phyloP scores from a whole-genome alignment of 2,888 invertebrate genomes.

The Cephus nigrinus region DNA sequence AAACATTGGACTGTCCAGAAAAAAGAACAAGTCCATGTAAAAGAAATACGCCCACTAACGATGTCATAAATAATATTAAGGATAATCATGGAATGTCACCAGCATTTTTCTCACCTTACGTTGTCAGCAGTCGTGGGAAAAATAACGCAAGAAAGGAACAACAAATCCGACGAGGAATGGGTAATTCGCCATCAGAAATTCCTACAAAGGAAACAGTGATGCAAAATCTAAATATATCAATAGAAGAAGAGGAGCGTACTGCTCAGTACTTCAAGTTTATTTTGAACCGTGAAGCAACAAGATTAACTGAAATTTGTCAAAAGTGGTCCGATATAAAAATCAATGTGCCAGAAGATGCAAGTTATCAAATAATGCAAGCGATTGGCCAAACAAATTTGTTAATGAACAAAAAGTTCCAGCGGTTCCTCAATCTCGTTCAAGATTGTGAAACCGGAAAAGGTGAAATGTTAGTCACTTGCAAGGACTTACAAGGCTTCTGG shows the following conservation, averaged over 20 bases:
- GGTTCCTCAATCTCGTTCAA: conserved; percentile 71
- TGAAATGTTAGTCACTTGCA: conserved; percentile 71
- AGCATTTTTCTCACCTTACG: conserved; percentile 66
- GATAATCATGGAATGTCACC: conserved; percentile 14
- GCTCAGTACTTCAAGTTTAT: conserved; percentile 65
- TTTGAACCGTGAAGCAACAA: conserved; percentile 69
- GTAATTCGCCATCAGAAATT: conserved; percentile 29
- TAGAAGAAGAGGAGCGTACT: conserved; percentile 54
- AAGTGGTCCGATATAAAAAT: conserved; percentile 70
- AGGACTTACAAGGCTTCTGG: conserved; percentile 89
- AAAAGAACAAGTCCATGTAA: background rate
- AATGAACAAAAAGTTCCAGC: conserved; percentile 80
- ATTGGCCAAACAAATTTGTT: conserved; percentile 84
- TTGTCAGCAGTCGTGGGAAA: conserved; percentile 73
- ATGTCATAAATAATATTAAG: background rate
- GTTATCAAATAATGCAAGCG: conserved; percentile 75
- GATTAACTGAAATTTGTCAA: conserved; percentile 69
- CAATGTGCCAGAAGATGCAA: conserved; percentile 67
- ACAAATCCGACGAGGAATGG: conserved; percentile 36
- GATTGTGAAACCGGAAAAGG: conserved; percentile 66
- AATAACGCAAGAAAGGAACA: conserved; percentile 70
- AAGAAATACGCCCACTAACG: background rate
- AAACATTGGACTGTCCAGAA: background rate
- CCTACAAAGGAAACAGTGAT: conserved; percentile 55
- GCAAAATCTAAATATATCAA: conserved; percentile 49